Conservation (phyloP, 2,888 invertebrate genomes). For the Cheiracanthium punctorium region DNA sequence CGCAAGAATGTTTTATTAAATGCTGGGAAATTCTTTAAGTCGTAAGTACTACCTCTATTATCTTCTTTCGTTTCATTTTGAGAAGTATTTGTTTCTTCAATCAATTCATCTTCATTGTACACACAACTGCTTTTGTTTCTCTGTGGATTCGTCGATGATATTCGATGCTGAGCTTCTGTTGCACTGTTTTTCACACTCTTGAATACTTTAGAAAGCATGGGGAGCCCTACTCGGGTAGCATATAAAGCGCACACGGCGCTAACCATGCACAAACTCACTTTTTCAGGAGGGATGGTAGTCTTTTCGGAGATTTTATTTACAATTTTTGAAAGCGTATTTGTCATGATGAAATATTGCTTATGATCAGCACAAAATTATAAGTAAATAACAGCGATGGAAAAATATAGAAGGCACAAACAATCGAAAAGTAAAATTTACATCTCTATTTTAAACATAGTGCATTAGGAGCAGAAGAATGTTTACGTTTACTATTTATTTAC, state of each 20-base stretch:
- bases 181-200: conserved; percentile 61
- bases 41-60: conserved; percentile 30
- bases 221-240: conserved; percentile 81
- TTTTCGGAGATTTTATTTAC: conserved; percentile 80
- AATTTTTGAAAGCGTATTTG: conserved; percentile 80
- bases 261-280: conserved; percentile 81
- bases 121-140: conserved; percentile 9
- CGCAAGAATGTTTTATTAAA: conserved; percentile 78
- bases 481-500: no score
- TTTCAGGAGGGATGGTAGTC: conserved; percentile 79
- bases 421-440: no score
- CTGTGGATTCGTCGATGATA: conserved; percentile 71
- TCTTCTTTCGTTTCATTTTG: not conserved
- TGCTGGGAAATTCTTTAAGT: conserved; percentile 73
- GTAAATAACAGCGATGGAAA: no score
- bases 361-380: not conserved
- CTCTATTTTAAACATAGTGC: no score
- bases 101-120: conserved; percentile 22
- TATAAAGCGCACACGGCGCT: conserved; percentile 80
- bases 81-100: not conserved
- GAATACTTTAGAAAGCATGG: conserved; percentile 76
- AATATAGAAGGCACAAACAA: no score
- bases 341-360: conserved; percentile 34
- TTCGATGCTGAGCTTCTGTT: conserved; percentile 76
- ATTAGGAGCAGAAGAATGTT: no score